Base-by-base conservation (phyloP, 2,888 invertebrate species). In the Meghimatium bilineatum region DNA sequence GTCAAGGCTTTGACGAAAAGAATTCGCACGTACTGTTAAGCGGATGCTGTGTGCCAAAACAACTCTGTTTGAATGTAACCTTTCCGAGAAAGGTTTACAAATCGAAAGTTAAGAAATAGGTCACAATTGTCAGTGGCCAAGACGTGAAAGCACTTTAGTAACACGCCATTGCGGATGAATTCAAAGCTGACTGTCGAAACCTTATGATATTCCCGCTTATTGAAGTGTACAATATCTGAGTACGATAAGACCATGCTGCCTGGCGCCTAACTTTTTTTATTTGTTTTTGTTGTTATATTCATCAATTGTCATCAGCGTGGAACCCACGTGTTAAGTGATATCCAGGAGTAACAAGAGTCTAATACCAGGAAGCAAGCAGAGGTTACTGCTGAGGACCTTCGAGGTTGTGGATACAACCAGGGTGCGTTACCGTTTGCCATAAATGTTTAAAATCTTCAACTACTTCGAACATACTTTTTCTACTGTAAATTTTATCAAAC, bases 211-310 rank as follows among this genome's bases (percentile, higher is more conserved):
- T 92, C 92, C 92, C 92, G 93, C 93, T 93, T 92, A 92, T 90
- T 91, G 92, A 92, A 91, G 91, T 91, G 91, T 91, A 90, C 91
- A 92, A 92, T 92, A 92, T 90, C 89, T 90, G 90, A 92, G 90
- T 91, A 91, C 91, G 91, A 91, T 92, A 92, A 92, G 92, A 91
- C 92, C 93, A 93, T 93, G 92, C 92, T 92, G 92, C 91, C 91
- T 89, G 89, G 89, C 89, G 89, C 90, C 89, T 91, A 91, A 91
- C 78, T 82, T 90, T 90, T 84, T 67, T 72, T 49, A 52, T 69
- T 76, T 80, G 66, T 74, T 84, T 75, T 76, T 84, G 80, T 84
- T 84, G 71, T 84, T 83, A 78, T 79, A 76, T 78, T 72, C 78
- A 71, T 78, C 83, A 83, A 78, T 78, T 78, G 83, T 78, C 83